These are phyloP conservation scores for Hirtodrosophila trivittata DNA, from an alignment of 2,888 invertebrate species.

Conservation along the genomic window DNA sequence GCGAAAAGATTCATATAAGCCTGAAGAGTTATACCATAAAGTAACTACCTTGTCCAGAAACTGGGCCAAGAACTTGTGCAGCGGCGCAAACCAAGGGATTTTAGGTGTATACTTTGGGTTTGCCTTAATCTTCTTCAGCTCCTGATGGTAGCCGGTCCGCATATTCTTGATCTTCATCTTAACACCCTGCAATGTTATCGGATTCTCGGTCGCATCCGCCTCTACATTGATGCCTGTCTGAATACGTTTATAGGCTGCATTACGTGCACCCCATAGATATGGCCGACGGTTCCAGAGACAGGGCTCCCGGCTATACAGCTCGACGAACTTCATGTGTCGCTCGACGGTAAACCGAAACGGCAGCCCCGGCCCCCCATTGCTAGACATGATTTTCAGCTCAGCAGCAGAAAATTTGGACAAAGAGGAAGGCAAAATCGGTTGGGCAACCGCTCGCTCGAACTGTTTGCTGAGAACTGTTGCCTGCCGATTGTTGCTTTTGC, in stretches of 20 bases:
- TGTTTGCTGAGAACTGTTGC: constrained; percentile 37
- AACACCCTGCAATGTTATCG: constrained; percentile 42
- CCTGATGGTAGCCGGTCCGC: constrained; percentile 57
- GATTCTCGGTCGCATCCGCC: constrained; percentile 20
- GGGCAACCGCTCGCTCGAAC: constrained; percentile 31
- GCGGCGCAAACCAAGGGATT: constrained; percentile 53
- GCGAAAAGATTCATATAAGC: background rate
- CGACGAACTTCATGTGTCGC: constrained; percentile 58
- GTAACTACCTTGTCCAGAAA: constrained; percentile 53
- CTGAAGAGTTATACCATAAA: background rate
- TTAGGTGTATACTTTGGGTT: constrained; percentile 53
- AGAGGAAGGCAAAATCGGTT: constrained; percentile 25
- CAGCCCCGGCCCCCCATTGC: background rate
- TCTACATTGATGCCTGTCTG: constrained; percentile 58
- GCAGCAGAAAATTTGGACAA: background rate
- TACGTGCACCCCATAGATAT: constrained; percentile 35
- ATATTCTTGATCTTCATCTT: constrained; percentile 66
- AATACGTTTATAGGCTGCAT: constrained; percentile 53
- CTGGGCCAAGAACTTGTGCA: constrained; percentile 49
- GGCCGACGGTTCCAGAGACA: constrained; percentile 60
- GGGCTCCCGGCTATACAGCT: constrained; percentile 64
- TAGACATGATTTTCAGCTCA: no score
- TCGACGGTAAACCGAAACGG: constrained; percentile 64
- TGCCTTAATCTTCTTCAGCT: constrained; percentile 52
- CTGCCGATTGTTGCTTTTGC: constrained; percentile 25